These are phyloP conservation scores for Morpho deidamia DNA, from an alignment of 2,888 invertebrate species.

Conservation along the genomic window DNA sequence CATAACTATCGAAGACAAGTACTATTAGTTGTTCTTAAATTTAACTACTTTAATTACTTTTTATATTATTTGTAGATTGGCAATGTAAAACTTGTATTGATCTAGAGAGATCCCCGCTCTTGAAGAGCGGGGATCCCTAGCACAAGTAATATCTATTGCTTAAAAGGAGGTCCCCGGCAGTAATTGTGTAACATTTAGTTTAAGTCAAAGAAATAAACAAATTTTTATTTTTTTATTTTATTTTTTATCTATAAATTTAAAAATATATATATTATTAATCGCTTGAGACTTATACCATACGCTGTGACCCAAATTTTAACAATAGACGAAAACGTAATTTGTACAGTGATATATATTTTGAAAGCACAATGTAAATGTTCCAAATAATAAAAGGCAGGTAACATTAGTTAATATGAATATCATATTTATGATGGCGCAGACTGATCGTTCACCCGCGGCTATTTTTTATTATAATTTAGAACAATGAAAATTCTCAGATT, in stretches of 20 bases:
- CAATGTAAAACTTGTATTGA: not conserved
- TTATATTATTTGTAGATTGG: too few species aligned
- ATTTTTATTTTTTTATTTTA: too few species aligned
- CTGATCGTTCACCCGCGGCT: conserved; percentile 29
- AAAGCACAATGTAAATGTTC: conserved; percentile 62
- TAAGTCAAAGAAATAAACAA: too few species aligned
- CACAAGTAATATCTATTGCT: too few species aligned
- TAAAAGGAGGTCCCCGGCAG: too few species aligned
- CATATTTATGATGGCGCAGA: conserved; percentile 46
- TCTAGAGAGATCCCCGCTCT: too few species aligned
- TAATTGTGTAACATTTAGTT: too few species aligned
- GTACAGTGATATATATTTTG: conserved; percentile 63
- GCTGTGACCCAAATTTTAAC: conserved; percentile 47
- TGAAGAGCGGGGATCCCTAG: too few species aligned
- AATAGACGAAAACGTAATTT: conserved; percentile 62
- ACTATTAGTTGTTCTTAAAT: too few species aligned
- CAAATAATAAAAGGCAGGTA: conserved; percentile 55
- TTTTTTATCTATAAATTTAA: too few species aligned
- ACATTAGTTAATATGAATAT: conserved; percentile 64
- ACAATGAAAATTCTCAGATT: conserved; percentile 5
- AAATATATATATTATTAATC: not conserved
- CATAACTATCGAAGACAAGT: too few species aligned
- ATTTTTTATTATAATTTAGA: not conserved
- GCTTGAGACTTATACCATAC: conserved; percentile 34
- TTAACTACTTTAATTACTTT: too few species aligned